Evolutionary conservation across 2,797 vertebrate species (phyloP).

Genomic region (Nannoperca obscura): DNA sequence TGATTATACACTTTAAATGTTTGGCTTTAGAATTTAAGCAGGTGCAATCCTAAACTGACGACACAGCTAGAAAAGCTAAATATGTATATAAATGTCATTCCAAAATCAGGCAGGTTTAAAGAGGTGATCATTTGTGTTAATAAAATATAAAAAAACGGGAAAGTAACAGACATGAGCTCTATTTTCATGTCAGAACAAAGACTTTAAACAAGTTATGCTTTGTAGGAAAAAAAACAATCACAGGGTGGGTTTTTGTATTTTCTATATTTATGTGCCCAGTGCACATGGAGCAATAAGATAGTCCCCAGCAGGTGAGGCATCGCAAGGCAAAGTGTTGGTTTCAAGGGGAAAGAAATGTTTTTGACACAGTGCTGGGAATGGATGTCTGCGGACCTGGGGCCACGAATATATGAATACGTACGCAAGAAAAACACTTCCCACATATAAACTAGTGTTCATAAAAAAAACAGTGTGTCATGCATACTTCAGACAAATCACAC

Average conservation of each 20-base stretch:
- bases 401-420: neutral
- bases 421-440: neutral
- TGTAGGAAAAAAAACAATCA: neutral
- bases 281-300: neutral
- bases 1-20: neutral
- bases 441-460: no score
- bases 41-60: neutral
- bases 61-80: slow-evolving; percentile 12
- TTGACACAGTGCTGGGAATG: neutral
- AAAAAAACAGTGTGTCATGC: no score
- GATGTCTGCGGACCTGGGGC: neutral
- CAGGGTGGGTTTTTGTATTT: neutral
- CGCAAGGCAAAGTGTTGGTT: neutral
- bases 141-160: neutral
- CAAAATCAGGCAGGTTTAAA: slow-evolving; percentile 6
- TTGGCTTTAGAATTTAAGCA: slow-evolving; percentile 5
- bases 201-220: neutral
- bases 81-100: neutral
- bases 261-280: neutral
- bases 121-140: slow-evolving; percentile 7
- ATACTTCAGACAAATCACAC: no score
- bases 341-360: neutral
- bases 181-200: slow-evolving; percentile 13
- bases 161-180: slow-evolving; percentile 16
- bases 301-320: neutral